phyloP scores from a whole-genome alignment of 2,797 vertebrate genomes.

The Perodicticus potto region DNA sequence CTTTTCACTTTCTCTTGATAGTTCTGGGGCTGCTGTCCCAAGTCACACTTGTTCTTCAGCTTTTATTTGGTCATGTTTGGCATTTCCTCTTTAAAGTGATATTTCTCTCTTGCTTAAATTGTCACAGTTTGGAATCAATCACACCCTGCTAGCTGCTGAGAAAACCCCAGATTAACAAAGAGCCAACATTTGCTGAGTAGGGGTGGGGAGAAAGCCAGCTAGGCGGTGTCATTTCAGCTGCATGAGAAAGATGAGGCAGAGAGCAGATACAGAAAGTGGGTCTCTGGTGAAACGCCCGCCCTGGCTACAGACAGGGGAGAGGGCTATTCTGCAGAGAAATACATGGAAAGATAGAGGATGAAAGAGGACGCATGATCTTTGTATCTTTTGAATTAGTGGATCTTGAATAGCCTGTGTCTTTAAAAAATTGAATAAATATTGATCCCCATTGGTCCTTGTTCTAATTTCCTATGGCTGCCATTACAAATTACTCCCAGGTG shows the following conservation, averaged over 20 bases:
- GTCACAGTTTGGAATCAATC: constrained; percentile 58
- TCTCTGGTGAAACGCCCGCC: background rate
- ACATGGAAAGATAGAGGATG: background rate
- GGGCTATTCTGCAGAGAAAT: background rate
- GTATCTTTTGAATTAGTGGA: background rate
- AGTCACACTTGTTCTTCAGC: background rate
- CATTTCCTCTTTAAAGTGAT: constrained; percentile 65
- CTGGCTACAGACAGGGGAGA: background rate
- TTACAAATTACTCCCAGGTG: background rate
- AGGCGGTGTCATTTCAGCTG: background rate
- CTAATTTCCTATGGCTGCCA: background rate
- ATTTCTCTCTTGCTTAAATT: constrained; percentile 40
- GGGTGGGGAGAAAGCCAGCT: background rate
- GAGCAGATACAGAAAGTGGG: background rate
- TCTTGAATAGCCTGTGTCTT: background rate
- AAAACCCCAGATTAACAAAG: constrained; percentile 48
- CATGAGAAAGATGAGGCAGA: background rate
- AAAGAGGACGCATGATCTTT: background rate
- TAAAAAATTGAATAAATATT: background rate
- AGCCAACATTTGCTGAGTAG: constrained; percentile 15
- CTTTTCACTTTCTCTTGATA: background rate
- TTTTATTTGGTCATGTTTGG: constrained; percentile 59
- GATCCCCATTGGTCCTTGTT: background rate
- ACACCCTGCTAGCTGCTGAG: constrained; percentile 26
- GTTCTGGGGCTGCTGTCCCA: background rate